Evolutionary conservation across 2,888 invertebrate genomes (phyloP), one percentile per base, ranked within the genome.

Genomic region (Mimas tiliae): DNA sequence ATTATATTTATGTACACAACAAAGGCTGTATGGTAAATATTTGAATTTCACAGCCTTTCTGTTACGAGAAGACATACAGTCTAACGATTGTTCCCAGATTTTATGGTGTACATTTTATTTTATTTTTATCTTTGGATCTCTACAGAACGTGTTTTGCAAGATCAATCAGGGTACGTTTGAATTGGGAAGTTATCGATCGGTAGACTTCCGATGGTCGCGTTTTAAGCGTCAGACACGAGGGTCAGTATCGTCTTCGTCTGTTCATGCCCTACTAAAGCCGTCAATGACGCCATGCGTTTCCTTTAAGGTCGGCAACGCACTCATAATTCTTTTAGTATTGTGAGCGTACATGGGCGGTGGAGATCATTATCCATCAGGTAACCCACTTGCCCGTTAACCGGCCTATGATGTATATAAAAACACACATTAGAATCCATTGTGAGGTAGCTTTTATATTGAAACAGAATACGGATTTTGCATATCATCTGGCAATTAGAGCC

Each of bases 1-100:
- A 55, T 55, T 55, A 55, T 55, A 55, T 55, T 55, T 55, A 55
- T 55, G 55, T 55, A 55, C 34, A 55, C 19, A 55, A 55, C 34
- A 55, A 55, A 55, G 38, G n/a, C 34, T 55, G 34, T 38, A 55
- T 34, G 55, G 55, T 55, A 11, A 55, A 55, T 55, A 55, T 38
- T 55, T 55, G 38, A 55, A 55, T 55, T 19, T 8, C 55, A 34
- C 34, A 55, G 55, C 55, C 55, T 34, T 55, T 55, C 16, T 55
- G 9, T 55, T 55, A 55, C 55, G 34, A 34, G 55, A 55, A n/a
- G 21, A 14, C 55, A 55, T 55, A 55, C 38, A 55, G 38, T 38
- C 16, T 34, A 8, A 55, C 34, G 16, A 34, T 55, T 38, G 55
- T 55, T 55, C 34, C 55, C 34, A 55, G 55, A 55, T 55, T 55